Conservation (phyloP, 1,140 invertebrate genomes). For the Drosophila malerkotliana region DNA sequence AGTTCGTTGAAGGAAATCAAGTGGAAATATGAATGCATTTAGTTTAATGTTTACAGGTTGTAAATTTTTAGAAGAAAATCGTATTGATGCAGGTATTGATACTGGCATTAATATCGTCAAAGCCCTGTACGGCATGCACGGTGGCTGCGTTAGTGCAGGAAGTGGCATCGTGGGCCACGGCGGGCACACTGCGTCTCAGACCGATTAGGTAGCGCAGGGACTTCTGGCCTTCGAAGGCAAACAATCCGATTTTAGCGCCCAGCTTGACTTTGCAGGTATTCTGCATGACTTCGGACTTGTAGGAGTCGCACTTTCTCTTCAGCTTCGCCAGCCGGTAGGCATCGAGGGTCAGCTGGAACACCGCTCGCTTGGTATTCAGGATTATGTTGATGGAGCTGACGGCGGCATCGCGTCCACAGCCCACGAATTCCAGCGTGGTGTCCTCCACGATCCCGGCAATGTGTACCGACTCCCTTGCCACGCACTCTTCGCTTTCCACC, state of each 20-base stretch:
- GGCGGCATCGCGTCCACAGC: slow-evolving; percentile 46
- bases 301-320: slow-evolving; percentile 2
- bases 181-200: slow-evolving; percentile 40
- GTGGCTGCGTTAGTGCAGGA: slow-evolving; percentile 49
- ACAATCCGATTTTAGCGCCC: slow-evolving; percentile 16
- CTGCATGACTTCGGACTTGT: not conserved
- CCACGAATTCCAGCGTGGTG: slow-evolving; percentile 33
- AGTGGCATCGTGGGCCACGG: slow-evolving; percentile 45
- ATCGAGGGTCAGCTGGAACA: slow-evolving; percentile 44
- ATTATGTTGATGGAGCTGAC: slow-evolving; percentile 24
- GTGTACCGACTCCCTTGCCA: slow-evolving; percentile 25
- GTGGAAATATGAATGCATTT: not conserved
- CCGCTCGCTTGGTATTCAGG: slow-evolving; percentile 35
- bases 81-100: slow-evolving; percentile 39
- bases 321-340: slow-evolving; percentile 20
- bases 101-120: slow-evolving; percentile 29
- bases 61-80: not conserved
- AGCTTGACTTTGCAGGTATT: slow-evolving; percentile 20
- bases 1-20: too few species aligned
- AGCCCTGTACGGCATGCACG: slow-evolving; percentile 24
- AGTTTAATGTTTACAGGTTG: not conserved
- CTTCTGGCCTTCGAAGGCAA: slow-evolving; percentile 14
- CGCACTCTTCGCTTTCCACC: slow-evolving; percentile 43
- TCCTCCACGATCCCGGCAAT: slow-evolving; percentile 20
- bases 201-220: slow-evolving; percentile 43